Base-by-base conservation (phyloP, 2,888 invertebrate species). In the Agrilus mali region DNA sequence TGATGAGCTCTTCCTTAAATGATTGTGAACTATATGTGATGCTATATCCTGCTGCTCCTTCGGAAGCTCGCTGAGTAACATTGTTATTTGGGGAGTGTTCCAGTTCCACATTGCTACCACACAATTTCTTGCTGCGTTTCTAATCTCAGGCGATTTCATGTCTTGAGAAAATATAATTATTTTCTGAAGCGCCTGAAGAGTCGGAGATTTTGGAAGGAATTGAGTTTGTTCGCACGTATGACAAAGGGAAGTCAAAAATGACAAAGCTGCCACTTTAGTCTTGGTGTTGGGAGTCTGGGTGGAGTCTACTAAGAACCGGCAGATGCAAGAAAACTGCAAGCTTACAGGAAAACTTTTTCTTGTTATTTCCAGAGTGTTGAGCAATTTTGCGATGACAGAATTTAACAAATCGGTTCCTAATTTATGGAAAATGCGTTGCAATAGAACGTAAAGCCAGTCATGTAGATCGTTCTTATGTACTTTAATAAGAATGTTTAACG, bases 381-480 rank as follows among this genome's bases (percentile, higher is more conserved):
- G 80, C 36, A 96, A 84, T 70, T 96, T 96, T 45, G 81, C 80
- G 62, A 90, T 86, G 52, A 94, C 86, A 0, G 95, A 95, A 44
- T 86, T 89, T 7, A 97, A 72, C 49, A 95, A 75, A 63, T 97
- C 97, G 0, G 85, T 82, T 43, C 94, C 94, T 27, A 56, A 37
- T 42, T 95, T 96, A 66, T 87, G 84, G 43, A 97, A 80, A 34
- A 82, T 66, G 34, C 77, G 72, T 64, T 64, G 67, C 61, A 96
- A 74, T 41, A 97, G 73, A 53, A 93, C 83, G 59, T 93, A 93
- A 2, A 97, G 74, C 93, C 96, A 96, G 63, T 90, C 92, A 56
- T 85, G 80, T 41, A 97, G 73, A 60, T 95, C 92, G 50, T 78
- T 78, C 60, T 84, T 83, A 67, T 97, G 92, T 33, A 84, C 79